Evolutionary conservation across 2,888 invertebrate species (phyloP), one percentile per base, ranked within the genome.

Genomic region (Agrotis segetum): DNA sequence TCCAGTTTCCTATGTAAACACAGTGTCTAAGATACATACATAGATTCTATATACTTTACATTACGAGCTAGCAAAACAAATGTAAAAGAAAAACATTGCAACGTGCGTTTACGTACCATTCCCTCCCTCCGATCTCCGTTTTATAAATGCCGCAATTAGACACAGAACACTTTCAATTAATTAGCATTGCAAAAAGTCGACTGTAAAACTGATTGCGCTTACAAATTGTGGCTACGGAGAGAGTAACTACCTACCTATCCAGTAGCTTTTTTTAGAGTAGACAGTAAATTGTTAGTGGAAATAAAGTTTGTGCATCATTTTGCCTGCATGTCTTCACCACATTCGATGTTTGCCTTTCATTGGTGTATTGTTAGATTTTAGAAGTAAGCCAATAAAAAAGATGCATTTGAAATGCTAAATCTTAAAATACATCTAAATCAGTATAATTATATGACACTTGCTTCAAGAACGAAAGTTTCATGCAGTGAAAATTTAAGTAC

Each of bases 141-240:
- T 70, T 71, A 71, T 68, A 59, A 79, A 79, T 76, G 71, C 47
- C 21, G 65, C 67, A 79, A 76, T 79, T 79, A 79, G 55, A 71
- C 14, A 47, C 47, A 29, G 71, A 62, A 52, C 52, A 61, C 44
- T 63, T 75, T 63, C 71, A 76, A 75, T 79, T 79, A 79, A 79
- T 79, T 79, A 58, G 64, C 75, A 71, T 52, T 71, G 62, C 65
- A 76, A 79, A 71, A 63, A 75, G 61, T 19, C 58, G 44, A 64
- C 56, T 63, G 21, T 67, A 58, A 75, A 67, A 75, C 47, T 71
- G 64, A 79, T 79, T 79, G 67, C 62, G 19, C 65, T 67, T 59
- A 50, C 50, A 71, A 76, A 67, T 71, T 62, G 53, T 71, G 67
- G 67, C 46, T 24, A 6, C 24, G 16, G 19, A 44, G 7, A 34